Evolutionary conservation across 64 coral and sea anemone genomes (phyloP).

Genomic region (Dendronephthya gigantea): DNA sequence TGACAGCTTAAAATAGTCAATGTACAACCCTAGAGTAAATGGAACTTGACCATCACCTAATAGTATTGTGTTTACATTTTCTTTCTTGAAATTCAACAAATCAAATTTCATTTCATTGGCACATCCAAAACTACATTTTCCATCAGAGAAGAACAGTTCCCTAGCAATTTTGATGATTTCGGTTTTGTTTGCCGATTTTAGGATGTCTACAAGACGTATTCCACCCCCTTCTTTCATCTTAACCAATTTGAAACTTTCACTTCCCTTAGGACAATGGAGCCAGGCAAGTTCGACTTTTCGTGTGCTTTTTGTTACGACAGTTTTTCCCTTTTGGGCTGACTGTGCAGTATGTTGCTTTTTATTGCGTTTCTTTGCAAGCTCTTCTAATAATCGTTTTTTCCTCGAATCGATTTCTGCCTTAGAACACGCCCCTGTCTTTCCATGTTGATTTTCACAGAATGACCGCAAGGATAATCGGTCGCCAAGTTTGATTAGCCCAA

Average conservation of each 20-base stretch:
- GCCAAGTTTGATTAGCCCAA: slow-evolving; percentile 46
- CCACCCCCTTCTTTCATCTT: slow-evolving; percentile 56
- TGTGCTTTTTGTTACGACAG: slow-evolving; percentile 22
- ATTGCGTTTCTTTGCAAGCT: neutral
- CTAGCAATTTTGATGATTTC: slow-evolving; percentile 45
- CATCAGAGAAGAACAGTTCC: slow-evolving; percentile 50
- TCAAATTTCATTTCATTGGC: slow-evolving; percentile 32
- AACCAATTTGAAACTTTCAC: slow-evolving; percentile 27
- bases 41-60: slow-evolving; percentile 36
- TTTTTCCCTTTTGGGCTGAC: neutral
- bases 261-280: slow-evolving; percentile 37
- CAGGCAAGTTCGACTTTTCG: slow-evolving; percentile 42
- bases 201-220: slow-evolving; percentile 9
- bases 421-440: neutral
- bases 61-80: slow-evolving; percentile 34
- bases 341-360: neutral
- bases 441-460: slow-evolving; percentile 1
- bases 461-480: slow-evolving; percentile 33
- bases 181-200: neutral
- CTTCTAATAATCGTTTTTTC: neutral
- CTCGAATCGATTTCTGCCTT: neutral
- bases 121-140: slow-evolving; percentile 42
- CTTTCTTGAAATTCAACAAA: slow-evolving; percentile 50
- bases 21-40: slow-evolving; percentile 51
- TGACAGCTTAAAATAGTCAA: slow-evolving; percentile 46